Evolutionary conservation across 2,797 vertebrate genomes (phyloP).

Genomic region (Cirrhinus molitorella): DNA sequence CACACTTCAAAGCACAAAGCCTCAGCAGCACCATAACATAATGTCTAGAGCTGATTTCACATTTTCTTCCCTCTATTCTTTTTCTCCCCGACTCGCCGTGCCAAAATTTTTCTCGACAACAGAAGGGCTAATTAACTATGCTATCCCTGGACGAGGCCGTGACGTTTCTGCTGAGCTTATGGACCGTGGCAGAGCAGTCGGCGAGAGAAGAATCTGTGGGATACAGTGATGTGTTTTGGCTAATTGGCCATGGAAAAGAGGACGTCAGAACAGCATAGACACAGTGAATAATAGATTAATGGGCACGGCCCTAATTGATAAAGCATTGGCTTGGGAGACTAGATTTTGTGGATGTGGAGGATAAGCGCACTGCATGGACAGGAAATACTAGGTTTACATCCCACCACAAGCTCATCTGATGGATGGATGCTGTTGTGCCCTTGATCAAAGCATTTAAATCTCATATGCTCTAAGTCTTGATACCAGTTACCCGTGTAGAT

Average conservation of each 20-base stretch:
- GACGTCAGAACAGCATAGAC: constrained; percentile 28
- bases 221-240: constrained; percentile 34
- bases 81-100: background rate
- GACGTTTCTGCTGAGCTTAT: constrained; percentile 17
- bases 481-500: background rate
- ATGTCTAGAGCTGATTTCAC: background rate
- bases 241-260: constrained; percentile 43
- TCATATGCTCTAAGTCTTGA: background rate
- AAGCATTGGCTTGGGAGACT: background rate
- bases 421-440: background rate
- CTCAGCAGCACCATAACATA: background rate
- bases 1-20: background rate
- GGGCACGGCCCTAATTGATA: constrained; percentile 17
- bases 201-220: background rate
- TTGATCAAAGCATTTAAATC: constrained; percentile 5
- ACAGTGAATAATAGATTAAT: constrained; percentile 35
- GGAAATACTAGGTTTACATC: constrained; percentile 9
- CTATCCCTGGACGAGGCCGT: background rate
- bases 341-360: background rate
- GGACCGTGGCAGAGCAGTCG: constrained; percentile 8
- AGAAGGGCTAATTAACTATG: constrained; percentile 41
- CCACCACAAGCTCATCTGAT: background rate
- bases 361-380: background rate
- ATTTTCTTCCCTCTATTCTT: background rate
- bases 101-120: constrained; percentile 21